These are phyloP conservation scores for Chironomus tepperi DNA, from an alignment of 1,140 invertebrate genomes.

Conservation along the genomic window DNA sequence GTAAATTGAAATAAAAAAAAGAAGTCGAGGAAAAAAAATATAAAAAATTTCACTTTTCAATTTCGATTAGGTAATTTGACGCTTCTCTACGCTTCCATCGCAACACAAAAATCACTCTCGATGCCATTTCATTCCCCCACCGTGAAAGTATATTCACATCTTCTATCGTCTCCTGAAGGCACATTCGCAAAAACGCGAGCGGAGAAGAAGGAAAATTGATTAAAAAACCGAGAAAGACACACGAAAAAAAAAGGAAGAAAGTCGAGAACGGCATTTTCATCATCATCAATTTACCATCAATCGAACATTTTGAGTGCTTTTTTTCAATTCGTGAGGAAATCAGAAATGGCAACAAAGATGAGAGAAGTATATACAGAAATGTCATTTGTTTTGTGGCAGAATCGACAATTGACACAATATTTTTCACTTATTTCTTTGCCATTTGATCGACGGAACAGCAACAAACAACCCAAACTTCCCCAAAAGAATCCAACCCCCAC, in stretches of 20 bases:
- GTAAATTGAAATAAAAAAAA: slow-evolving; percentile 2
- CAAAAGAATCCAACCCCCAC: too few relatives aligned
- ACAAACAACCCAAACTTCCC: too few relatives aligned
- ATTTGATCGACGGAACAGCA: neutral
- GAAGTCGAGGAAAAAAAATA: neutral
- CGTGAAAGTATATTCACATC: neutral
- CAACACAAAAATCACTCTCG: too few relatives aligned
- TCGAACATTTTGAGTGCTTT: neutral
- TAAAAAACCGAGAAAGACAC: neutral
- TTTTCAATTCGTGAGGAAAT: neutral
- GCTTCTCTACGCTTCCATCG: neutral
- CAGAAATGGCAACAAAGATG: neutral
- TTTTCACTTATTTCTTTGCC: neutral
- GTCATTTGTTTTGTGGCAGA: neutral
- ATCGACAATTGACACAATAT: neutral
- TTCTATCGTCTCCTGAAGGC: neutral
- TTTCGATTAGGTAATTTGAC: slow-evolving; percentile 8
- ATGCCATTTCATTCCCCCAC: too few relatives aligned
- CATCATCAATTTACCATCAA: slow-evolving; percentile 2
- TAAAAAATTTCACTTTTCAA: neutral
- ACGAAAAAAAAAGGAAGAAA: neutral
- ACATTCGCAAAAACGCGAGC: neutral
- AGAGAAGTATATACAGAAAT: neutral
- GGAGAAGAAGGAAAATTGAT: neutral
- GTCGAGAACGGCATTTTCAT: neutral